A percentile compares a stretch with the other conserved stretches of the same genome.
Evolutionary conservation across 2,113 vertebrate genomes (phyloP).

Genomic region (Spea bombifrons): DNA sequence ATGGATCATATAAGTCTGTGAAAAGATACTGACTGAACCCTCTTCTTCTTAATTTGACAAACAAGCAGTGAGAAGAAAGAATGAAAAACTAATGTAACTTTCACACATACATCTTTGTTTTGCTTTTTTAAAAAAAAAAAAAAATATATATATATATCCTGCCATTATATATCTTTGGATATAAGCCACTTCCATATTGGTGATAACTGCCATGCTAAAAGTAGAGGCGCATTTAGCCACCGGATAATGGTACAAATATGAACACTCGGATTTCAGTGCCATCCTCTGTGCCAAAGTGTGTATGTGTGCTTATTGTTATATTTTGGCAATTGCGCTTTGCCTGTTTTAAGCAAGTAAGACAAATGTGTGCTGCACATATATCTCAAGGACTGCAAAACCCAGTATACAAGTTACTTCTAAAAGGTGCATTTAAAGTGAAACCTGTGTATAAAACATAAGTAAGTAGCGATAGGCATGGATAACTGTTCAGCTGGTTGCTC

Average conservation of each 20-base stretch:
- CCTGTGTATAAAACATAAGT: no score
- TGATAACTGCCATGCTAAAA: not conserved
- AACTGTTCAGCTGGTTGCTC: no score
- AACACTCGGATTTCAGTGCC: not conserved
- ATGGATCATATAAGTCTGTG: no score
- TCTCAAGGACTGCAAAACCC: not conserved
- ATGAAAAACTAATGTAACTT: no score
- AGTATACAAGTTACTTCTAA: not conserved
- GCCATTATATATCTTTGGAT: not conserved
- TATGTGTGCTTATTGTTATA: not conserved
- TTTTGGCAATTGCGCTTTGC: not conserved
- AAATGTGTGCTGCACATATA: not conserved
- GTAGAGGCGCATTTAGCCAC: not conserved
- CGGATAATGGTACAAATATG: slow-evolving; percentile 3
- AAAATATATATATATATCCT: no score
- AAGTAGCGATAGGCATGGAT: no score
- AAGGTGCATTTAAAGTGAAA: not conserved
- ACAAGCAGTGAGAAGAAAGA: no score
- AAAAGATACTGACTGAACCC: no score
- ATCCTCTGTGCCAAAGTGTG: slow-evolving; percentile 9
- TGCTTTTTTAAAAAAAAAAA: no score
- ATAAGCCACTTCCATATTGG: not conserved
- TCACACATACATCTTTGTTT: no score
- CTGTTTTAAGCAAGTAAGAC: not conserved
- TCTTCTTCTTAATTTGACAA: no score